Base-by-base conservation (phyloP, 2,797 vertebrate species). In the Semotilus atromaculatus region DNA sequence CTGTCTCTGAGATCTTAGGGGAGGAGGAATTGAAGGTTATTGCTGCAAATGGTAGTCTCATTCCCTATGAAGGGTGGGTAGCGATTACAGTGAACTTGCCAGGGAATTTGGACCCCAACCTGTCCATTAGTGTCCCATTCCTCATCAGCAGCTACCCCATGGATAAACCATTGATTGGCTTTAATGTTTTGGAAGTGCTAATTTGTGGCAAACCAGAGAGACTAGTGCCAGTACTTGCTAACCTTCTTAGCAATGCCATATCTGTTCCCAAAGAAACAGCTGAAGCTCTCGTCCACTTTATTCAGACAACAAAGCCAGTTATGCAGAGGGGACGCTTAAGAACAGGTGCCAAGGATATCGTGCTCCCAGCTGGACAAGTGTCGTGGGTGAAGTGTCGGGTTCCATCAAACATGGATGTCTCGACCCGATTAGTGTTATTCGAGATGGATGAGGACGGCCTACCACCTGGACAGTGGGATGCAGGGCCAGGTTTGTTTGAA, bases 1-100 rank as follows among this genome's bases (percentile, higher is more conserved):
- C 68, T 19, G 31, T 80, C 1, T 29, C 18, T 13, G 76, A 87
- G 40, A 51, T 75, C 38, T 19, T 80, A 9, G 81, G 60, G 7
- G 43, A 23, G 7, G 48, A 36, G 38, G 43, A 40, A 10, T 26
- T 55, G 7, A 23, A 4, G 0, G 19, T 84, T 7, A 55, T n/a
- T 70, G 86, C 86, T 19, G 86, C 67, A 13, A 87, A 77, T 77
- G 72, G 82, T 10, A 79, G 75, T 5, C 7, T 73, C 6, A 81
- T 87, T 34, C 71, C 82, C 6, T 81, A 75, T 76, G 70, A 87
- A 7, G 71, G 77, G 8, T 85, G 86, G 78, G n/a, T 73, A 31
- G 40, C 21, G 0, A 67, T 85, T 18, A 74, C 71, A 34, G 34
- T 86, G 1, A 86, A 81, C 70, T 48, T 85, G 51, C 78, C 68